These are phyloP conservation scores for Mus minutoides DNA, from an alignment of 2,797 vertebrate species.

Conservation along the genomic window DNA sequence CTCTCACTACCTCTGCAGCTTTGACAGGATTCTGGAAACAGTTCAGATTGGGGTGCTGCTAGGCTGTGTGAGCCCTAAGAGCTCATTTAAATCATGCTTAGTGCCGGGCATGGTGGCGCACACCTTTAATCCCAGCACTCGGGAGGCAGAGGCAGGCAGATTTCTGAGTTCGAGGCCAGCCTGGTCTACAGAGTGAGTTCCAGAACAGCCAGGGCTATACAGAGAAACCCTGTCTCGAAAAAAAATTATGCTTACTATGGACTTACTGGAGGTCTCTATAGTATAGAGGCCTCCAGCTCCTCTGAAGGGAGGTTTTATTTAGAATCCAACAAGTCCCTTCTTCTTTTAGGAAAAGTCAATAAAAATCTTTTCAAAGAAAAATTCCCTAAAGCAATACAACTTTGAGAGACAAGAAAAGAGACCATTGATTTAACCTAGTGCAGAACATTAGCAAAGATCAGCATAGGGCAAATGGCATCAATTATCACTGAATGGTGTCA, in stretches of 20 bases:
- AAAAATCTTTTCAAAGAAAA: constrained; percentile 72
- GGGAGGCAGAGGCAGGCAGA: no score
- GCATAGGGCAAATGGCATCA: constrained; percentile 40
- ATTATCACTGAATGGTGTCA: constrained; percentile 57
- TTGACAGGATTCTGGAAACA: rapidly evolving
- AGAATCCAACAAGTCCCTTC: constrained; percentile 44
- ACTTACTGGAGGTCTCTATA: background rate
- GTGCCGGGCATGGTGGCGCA: no score
- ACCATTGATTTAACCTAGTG: constrained; percentile 63
- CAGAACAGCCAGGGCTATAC: no score
- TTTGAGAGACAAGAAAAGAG: constrained; percentile 68
- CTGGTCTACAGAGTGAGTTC: no score
- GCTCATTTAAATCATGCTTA: background rate
- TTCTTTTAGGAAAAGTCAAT: constrained; percentile 72
- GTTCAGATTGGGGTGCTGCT: background rate
- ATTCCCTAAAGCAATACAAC: constrained; percentile 65
- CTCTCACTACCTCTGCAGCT: background rate
- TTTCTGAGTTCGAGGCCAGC: no score
- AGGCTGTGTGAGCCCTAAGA: background rate
- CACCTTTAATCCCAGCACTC: no score
- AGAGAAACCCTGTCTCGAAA: no score
- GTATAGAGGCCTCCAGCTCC: background rate
- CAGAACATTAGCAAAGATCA: constrained; percentile 52
- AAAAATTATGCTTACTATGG: background rate
- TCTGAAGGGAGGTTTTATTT: constrained; percentile 46